Percentiles rank a stretch among this genome's conserved stretches.
phyloP scores from a whole-genome alignment of 1,140 invertebrate genomes.

The Metaphire vulgaris region DNA sequence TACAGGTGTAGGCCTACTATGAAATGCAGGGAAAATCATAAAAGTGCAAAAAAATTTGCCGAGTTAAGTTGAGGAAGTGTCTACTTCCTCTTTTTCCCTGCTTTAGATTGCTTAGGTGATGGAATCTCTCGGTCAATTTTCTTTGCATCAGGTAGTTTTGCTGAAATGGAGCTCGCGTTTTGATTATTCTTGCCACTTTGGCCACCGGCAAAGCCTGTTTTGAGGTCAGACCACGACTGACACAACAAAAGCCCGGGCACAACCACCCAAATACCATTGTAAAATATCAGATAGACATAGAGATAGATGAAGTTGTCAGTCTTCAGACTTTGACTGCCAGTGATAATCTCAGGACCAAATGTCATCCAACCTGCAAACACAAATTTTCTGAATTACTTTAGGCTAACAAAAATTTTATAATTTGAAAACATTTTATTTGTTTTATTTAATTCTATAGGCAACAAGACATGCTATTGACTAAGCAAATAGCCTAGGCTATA shows the following conservation, averaged over 20 bases:
- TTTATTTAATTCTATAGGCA: background rate
- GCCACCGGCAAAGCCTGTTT: too few species aligned
- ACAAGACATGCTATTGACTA: background rate
- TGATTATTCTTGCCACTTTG: too few species aligned
- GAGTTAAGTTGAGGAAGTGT: too few species aligned
- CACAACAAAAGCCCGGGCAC: conserved; percentile 41
- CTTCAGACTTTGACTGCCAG: conserved; percentile 41
- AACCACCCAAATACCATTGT: conserved; percentile 48
- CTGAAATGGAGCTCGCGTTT: too few species aligned
- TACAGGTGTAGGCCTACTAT: too few species aligned
- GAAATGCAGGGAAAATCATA: too few species aligned
- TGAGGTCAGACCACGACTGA: conserved; percentile 38
- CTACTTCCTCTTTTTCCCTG: too few species aligned
- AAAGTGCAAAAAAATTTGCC: too few species aligned
- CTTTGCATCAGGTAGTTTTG: too few species aligned
- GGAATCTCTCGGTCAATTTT: too few species aligned
- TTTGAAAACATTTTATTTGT: too few species aligned
- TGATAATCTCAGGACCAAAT: conserved; percentile 50
- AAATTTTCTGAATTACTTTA: background rate
- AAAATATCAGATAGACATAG: conserved; percentile 49
- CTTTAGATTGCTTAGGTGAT: too few species aligned
- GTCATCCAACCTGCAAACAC: conserved; percentile 47
- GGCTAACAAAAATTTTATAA: background rate
- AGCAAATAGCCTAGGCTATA: background rate
- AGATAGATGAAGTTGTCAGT: conserved; percentile 42